These are phyloP conservation scores for Tortricodes alternella DNA, from an alignment of 2,888 invertebrate genomes.

Conservation along the genomic window DNA sequence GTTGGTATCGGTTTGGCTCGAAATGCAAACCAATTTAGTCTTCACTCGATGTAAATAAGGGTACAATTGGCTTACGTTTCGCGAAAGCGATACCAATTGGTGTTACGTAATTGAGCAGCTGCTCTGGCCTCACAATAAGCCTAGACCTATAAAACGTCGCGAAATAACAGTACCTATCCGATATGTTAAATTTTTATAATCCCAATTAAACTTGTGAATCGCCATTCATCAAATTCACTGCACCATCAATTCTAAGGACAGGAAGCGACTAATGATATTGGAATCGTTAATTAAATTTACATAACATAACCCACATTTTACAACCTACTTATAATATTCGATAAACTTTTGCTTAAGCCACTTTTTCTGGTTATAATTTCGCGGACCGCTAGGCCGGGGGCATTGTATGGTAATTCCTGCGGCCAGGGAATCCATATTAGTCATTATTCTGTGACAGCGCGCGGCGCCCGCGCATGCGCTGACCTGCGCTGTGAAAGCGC, in stretches of 20 bases:
- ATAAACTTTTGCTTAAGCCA: constrained; percentile 39
- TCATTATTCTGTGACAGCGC: constrained; percentile 42
- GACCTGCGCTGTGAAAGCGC: constrained; percentile 4
- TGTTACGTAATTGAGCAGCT: too few relatives aligned
- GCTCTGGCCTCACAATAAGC: neutral
- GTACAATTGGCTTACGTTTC: too few relatives aligned
- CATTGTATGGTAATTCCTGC: constrained; percentile 62
- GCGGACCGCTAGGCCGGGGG: constrained; percentile 46
- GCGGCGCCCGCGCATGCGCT: constrained; percentile 33
- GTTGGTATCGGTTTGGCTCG: too few relatives aligned
- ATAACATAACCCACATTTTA: constrained; percentile 42
- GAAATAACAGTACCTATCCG: constrained; percentile 20
- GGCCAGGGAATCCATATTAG: constrained; percentile 41
- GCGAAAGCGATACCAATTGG: too few relatives aligned
- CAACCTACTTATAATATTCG: constrained; percentile 34
- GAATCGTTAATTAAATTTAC: constrained; percentile 47
- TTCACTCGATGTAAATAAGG: too few relatives aligned
- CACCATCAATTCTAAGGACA: constrained; percentile 40
- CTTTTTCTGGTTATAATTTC: constrained; percentile 46
- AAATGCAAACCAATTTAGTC: too few relatives aligned
- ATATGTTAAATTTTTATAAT: constrained; percentile 21
- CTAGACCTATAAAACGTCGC: constrained; percentile 4
- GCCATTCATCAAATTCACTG: constrained; percentile 43
- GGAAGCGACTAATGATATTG: constrained; percentile 45
- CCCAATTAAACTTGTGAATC: constrained; percentile 30